These are phyloP conservation scores for Pollenia griseotomentosa DNA, from an alignment of 2,888 invertebrate genomes.

Conservation along the genomic window DNA sequence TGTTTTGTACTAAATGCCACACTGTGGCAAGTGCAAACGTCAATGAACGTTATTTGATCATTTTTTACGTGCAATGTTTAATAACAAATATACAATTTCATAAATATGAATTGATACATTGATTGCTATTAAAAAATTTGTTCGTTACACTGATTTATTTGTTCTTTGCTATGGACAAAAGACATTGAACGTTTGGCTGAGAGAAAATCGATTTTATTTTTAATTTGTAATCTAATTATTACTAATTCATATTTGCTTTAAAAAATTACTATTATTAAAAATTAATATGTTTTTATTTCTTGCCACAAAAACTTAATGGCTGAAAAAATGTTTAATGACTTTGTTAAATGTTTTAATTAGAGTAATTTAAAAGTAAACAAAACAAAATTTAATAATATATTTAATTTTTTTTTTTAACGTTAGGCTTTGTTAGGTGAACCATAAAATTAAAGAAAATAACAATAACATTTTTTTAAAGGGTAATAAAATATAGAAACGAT, in stretches of 20 bases:
- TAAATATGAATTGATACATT: not conserved
- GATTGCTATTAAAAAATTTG: not conserved
- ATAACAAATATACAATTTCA: conserved; percentile 4
- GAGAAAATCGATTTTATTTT: not conserved
- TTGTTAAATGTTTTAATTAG: conserved; percentile 51
- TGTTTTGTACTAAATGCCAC: conserved; percentile 26
- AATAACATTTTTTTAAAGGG: conserved; percentile 6
- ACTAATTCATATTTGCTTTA: conserved; percentile 29
- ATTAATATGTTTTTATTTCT: not conserved
- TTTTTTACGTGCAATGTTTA: conserved; percentile 52
- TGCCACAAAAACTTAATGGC: not conserved
- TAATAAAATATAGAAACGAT: conserved; percentile 1
- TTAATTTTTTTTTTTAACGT: not conserved
- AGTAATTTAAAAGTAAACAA: conserved; percentile 45
- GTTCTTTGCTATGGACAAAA: conserved; percentile 23
- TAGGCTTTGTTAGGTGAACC: conserved; percentile 17
- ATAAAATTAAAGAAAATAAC: conserved; percentile 42
- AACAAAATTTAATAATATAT: conserved; percentile 13
- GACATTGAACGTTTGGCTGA: conserved; percentile 30
- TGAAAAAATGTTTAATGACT: conserved; percentile 33
- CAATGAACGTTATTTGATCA: conserved; percentile 58
- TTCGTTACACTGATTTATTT: not conserved
- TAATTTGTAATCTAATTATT: conserved; percentile 10
- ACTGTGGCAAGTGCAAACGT: conserved; percentile 66
- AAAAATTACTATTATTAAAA: conserved; percentile 41